These are phyloP conservation scores for Ceryle rudis DNA, from an alignment of 2,797 vertebrate species.

Conservation along the genomic window DNA sequence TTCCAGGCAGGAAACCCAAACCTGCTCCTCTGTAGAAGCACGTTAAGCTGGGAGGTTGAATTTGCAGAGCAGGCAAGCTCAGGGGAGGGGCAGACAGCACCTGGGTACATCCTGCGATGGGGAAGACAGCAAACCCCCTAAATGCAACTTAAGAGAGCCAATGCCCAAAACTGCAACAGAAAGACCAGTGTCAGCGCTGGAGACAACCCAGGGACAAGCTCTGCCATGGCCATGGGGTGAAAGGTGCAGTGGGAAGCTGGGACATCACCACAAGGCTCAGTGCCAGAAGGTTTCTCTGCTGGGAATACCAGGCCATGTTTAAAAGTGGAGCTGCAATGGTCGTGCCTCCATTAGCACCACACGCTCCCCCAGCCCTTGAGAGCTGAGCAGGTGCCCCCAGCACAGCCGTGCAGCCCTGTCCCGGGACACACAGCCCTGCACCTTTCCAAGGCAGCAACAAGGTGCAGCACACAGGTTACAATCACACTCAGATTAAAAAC, in stretches of 20 bases:
- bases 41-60: neutral
- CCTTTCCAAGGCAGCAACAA: neutral
- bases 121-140: neutral
- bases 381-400: fast-evolving
- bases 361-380: fast-evolving
- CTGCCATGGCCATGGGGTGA: fast-evolving
- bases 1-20: neutral
- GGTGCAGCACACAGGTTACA: neutral
- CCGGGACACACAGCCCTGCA: neutral
- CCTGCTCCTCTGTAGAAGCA: neutral
- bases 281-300: no score
- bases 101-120: fast-evolving
- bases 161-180: neutral
- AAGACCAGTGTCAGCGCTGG: neutral
- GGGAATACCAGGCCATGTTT: neutral
- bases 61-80: neutral
- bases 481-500: neutral
- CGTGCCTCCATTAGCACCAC: neutral
- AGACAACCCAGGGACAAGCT: neutral
- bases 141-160: neutral
- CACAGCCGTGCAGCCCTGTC: neutral
- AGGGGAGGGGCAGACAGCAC: neutral
- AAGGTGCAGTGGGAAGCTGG: no score
- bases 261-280: fast-evolving
- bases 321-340: neutral